A percentile compares a stretch with the other conserved stretches of the same genome.
phyloP scores from a whole-genome alignment of 2,888 invertebrate genomes.

The Caradrina clavipalpis region DNA sequence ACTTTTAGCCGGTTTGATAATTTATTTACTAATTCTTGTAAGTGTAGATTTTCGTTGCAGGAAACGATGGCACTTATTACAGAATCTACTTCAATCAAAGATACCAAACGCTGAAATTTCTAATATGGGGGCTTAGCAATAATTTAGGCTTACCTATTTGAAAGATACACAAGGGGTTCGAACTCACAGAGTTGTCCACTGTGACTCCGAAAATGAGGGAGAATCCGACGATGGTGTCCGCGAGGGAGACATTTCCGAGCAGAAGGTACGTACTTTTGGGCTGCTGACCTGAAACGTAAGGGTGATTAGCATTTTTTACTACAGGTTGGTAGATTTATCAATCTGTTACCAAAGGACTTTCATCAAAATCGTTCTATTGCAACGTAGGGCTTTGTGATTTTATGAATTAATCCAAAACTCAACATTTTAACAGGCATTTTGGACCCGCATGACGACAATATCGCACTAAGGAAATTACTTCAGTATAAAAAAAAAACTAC shows the following conservation, averaged over 20 bases:
- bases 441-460: too few relatives aligned
- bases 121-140: background rate
- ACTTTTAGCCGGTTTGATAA: too few relatives aligned
- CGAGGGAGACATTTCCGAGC: conserved; percentile 92
- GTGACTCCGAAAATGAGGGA: conserved; percentile 89
- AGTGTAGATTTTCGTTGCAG: too few relatives aligned
- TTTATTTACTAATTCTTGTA: background rate
- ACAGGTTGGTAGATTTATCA: too few relatives aligned
- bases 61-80: background rate
- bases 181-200: conserved; percentile 75
- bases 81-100: background rate
- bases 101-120: background rate
- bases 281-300: conserved; percentile 87
- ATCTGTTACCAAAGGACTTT: background rate
- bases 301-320: background rate
- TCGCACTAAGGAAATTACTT: too few relatives aligned
- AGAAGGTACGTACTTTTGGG: conserved; percentile 92
- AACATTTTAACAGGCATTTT: background rate
- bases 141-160: conserved; percentile 80
- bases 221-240: conserved; percentile 92
- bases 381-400: background rate
- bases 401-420: background rate
- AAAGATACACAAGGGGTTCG: conserved; percentile 81
- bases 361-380: background rate
- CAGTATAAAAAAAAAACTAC: too few relatives aligned